A percentile compares a stretch with the other conserved stretches of the same genome.
These are phyloP conservation scores for Scelioninae gen. 2 DNA, from an alignment of 2,888 invertebrate genomes.

Conservation along the genomic window DNA sequence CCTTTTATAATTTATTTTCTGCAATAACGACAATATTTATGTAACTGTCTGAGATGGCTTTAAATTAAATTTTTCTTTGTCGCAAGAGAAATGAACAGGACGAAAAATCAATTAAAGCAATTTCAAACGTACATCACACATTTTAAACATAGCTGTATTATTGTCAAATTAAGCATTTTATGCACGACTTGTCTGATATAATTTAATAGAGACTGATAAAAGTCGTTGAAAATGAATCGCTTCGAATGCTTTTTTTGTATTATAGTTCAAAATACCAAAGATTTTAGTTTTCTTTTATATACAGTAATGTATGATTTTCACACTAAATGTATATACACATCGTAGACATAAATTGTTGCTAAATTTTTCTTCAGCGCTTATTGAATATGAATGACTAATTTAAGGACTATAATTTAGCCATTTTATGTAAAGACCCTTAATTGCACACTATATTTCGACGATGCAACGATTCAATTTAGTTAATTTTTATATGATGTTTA, in stretches of 20 bases:
- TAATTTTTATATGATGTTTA: no score
- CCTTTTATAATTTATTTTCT: neutral
- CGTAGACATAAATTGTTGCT: no score
- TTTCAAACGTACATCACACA: neutral
- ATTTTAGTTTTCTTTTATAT: slow-evolving; percentile 7
- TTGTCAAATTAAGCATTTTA: slow-evolving; percentile 9
- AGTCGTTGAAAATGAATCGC: slow-evolving; percentile 29
- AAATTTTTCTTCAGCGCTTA: no score
- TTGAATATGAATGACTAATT: no score
- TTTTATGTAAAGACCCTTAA: no score
- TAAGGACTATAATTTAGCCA: no score
- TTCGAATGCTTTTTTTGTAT: slow-evolving; percentile 1
- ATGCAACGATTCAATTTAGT: no score
- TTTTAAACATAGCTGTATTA: slow-evolving; percentile 5
- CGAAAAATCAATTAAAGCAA: slow-evolving; percentile 4
- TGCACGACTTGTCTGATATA: slow-evolving; percentile 38
- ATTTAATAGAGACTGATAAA: slow-evolving; percentile 20
- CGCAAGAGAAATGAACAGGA: neutral
- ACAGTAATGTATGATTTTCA: neutral
- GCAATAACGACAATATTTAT: slow-evolving; percentile 8
- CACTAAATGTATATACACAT: neutral
- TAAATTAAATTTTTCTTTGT: neutral
- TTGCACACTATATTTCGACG: no score
- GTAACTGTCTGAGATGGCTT: slow-evolving; percentile 14
- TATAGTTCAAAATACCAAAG: no score